Conservation (phyloP, 2,113 vertebrate genomes). For the Barbus barbus region DNA sequence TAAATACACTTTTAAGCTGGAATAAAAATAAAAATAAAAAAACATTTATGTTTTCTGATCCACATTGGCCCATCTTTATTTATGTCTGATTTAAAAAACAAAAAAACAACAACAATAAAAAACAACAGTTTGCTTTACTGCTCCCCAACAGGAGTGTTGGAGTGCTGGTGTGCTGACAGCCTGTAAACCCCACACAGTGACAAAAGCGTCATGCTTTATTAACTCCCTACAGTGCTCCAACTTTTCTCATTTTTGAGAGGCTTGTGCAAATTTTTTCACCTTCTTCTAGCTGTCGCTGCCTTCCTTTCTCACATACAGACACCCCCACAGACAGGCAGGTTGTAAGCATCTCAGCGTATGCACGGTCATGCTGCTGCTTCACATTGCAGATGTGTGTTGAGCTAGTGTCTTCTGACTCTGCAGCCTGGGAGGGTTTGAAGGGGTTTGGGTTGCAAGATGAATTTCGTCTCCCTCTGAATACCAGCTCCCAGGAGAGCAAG, state of each 20-base stretch:
- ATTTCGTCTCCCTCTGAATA: slow-evolving; percentile 23
- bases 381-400: slow-evolving; percentile 38
- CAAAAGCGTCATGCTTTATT: slow-evolving; percentile 53
- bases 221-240: slow-evolving; percentile 24
- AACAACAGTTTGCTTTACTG: background rate
- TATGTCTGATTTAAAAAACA: background rate
- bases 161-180: background rate
- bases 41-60: background rate
- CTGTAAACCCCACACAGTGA: slow-evolving; percentile 7
- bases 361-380: slow-evolving; percentile 30
- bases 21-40: background rate
- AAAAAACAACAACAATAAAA: too few relatives aligned
- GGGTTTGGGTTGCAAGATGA: background rate
- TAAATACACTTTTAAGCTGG: background rate
- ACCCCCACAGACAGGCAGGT: slow-evolving; percentile 3
- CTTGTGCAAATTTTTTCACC: slow-evolving; percentile 10
- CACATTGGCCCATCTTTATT: background rate
- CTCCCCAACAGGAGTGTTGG: background rate
- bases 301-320: background rate
- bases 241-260: slow-evolving; percentile 31
- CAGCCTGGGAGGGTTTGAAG: background rate
- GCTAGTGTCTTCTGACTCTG: slow-evolving; percentile 33
- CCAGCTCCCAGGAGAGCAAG: slow-evolving; percentile 33
- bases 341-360: slow-evolving; percentile 32
- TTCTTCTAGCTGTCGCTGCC: background rate